phyloP scores from a whole-genome alignment of 1,140 invertebrate genomes.

The Drosophila pachea region DNA sequence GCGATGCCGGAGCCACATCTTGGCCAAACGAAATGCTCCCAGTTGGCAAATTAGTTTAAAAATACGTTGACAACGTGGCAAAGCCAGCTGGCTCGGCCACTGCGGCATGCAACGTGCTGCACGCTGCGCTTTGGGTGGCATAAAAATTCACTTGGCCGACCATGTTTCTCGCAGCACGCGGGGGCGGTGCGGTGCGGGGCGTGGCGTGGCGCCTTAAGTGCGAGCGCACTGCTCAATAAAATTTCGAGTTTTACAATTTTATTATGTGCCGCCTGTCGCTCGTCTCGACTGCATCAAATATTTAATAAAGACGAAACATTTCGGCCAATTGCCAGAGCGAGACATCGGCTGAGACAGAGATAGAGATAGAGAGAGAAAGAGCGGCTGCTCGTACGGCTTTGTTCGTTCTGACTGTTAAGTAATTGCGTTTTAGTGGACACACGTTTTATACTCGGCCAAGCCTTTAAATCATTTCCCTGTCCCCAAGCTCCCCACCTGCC shows the following conservation, averaged over 20 bases:
- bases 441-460: constrained; percentile 56
- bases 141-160: constrained; percentile 71
- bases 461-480: constrained; percentile 62
- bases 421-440: constrained; percentile 72
- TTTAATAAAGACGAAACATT: constrained; percentile 60
- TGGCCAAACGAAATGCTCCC: constrained; percentile 63
- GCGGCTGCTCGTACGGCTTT: neutral
- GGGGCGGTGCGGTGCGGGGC: no score
- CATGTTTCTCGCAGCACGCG: constrained; percentile 38
- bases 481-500: neutral
- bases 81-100: constrained; percentile 10
- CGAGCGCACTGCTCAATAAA: constrained; percentile 48
- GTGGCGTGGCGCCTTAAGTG: constrained; percentile 8
- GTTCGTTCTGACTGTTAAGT: constrained; percentile 58
- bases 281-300: constrained; percentile 53
- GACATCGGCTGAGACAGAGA: neutral
- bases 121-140: constrained; percentile 61
- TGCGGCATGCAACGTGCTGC: constrained; percentile 32
- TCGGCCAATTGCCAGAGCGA: constrained; percentile 13
- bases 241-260: constrained; percentile 74
- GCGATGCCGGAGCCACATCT: constrained; percentile 15
- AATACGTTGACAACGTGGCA: constrained; percentile 53
- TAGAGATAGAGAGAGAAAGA: no score
- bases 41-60: constrained; percentile 77
- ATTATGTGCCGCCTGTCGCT: constrained; percentile 61